These are phyloP conservation scores for Carassius carassius DNA, from an alignment of 2,113 vertebrate genomes.

Conservation along the genomic window DNA sequence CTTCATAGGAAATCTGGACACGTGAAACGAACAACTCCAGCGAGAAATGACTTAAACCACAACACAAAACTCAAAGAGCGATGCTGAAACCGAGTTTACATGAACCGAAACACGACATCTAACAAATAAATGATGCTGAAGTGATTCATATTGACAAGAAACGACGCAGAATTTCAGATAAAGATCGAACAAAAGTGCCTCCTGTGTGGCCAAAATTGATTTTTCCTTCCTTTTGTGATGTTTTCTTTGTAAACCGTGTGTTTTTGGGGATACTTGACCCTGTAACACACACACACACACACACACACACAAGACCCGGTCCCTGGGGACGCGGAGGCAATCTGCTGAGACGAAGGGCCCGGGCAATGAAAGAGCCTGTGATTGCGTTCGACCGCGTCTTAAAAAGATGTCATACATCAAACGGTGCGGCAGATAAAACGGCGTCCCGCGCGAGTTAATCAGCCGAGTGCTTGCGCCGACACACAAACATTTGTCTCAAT, in stretches of 20 bases:
- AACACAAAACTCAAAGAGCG: neutral
- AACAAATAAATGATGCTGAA: neutral
- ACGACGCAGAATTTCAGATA: neutral
- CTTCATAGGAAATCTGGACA: neutral
- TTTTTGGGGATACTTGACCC: neutral
- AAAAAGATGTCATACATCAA: conserved; percentile 80
- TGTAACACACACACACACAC: conserved; percentile 10
- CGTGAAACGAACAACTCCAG: neutral
- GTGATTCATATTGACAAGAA: neutral
- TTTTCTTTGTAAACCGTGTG: neutral
- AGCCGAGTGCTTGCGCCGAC: conserved; percentile 75
- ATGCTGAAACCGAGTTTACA: neutral
- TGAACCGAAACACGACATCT: neutral
- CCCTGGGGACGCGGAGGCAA: conserved; percentile 71
- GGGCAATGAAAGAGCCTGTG: conserved; percentile 74
- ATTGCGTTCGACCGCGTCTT: conserved; percentile 77
- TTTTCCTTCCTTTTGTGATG: neutral
- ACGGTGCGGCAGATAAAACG: conserved; percentile 77
- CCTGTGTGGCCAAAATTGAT: neutral
- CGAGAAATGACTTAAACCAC: neutral
- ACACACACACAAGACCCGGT: conserved; percentile 62
- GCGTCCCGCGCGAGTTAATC: conserved; percentile 76
- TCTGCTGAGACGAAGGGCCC: conserved; percentile 64
- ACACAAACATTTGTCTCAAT: conserved; percentile 75
- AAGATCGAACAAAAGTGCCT: neutral